Conservation (phyloP, 2,113 vertebrate species). For the Apeltes quadracus region DNA sequence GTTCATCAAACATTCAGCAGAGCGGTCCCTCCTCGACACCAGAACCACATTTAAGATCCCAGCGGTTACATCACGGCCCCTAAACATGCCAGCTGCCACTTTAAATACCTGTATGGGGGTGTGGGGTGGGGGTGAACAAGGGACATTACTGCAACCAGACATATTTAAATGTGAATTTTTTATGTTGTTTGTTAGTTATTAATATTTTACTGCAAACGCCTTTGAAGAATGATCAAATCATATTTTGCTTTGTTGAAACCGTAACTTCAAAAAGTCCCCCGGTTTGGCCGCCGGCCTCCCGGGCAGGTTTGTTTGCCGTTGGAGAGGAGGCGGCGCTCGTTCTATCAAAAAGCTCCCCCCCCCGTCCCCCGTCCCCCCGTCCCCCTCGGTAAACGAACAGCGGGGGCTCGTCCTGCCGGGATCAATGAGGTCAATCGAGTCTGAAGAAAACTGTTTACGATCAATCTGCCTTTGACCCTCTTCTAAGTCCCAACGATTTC, state of each 20-base stretch:
- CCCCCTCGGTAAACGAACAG: slow-evolving; percentile 28
- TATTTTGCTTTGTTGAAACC: too few relatives aligned
- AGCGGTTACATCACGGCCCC: slow-evolving; percentile 54
- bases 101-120: slow-evolving; percentile 54
- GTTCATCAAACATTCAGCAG: slow-evolving; percentile 72
- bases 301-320: slow-evolving; percentile 8
- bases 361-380: too few relatives aligned
- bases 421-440: slow-evolving; percentile 49
- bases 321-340: neutral
- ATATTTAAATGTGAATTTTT: neutral
- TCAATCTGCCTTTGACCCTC: slow-evolving; percentile 43
- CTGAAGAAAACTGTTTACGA: slow-evolving; percentile 15
- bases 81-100: slow-evolving; percentile 58
- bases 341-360: slow-evolving; percentile 20
- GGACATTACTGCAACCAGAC: neutral
- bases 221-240: neutral
- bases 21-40: slow-evolving; percentile 53
- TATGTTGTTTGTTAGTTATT: neutral
- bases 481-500: slow-evolving; percentile 30
- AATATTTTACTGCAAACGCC: neutral
- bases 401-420: slow-evolving; percentile 8
- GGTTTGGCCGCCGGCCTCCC: slow-evolving; percentile 22
- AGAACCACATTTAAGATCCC: slow-evolving; percentile 71
- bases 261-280: neutral
- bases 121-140: neutral